Evolutionary conservation across 2,797 vertebrate species (phyloP).

Genomic region (Pseudocheirus occidentalis): DNA sequence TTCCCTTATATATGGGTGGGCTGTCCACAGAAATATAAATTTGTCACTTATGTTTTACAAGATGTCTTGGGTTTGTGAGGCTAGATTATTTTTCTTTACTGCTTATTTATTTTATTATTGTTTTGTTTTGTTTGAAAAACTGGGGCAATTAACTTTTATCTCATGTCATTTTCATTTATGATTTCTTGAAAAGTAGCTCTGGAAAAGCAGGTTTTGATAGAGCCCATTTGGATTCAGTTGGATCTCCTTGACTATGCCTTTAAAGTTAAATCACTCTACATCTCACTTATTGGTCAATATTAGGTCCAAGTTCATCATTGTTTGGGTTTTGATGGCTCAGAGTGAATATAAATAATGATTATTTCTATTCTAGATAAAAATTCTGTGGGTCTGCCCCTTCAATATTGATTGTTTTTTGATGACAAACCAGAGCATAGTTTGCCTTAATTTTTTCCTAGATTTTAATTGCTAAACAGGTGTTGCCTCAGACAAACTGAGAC

Average conservation of each 20-base stretch:
- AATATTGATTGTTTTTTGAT: not conserved
- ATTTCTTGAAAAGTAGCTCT: not conserved
- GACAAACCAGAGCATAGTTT: not conserved
- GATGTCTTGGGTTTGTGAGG: not conserved
- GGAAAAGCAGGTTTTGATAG: not conserved
- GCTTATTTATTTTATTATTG: not conserved
- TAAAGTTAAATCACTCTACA: not conserved
- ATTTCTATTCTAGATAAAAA: not conserved
- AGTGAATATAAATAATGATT: not conserved
- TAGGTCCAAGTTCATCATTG: not conserved
- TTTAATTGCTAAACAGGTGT: not conserved
- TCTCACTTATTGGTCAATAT: not conserved
- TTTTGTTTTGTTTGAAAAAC: not conserved
- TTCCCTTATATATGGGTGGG: not conserved
- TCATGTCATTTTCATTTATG: not conserved
- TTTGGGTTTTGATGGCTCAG: not conserved
- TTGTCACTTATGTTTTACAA: not conserved
- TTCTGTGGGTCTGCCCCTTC: not conserved
- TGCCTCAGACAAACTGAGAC: not conserved
- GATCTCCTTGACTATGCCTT: no score
- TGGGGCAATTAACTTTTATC: not conserved
- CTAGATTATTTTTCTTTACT: not conserved
- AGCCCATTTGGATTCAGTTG: not conserved
- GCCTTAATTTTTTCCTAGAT: not conserved
- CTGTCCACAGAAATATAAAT: not conserved